Percentiles rank a stretch among this genome's conserved stretches.
Evolutionary conservation across 2,797 vertebrate species (phyloP).

Genomic region (Pempheris klunzingeri): DNA sequence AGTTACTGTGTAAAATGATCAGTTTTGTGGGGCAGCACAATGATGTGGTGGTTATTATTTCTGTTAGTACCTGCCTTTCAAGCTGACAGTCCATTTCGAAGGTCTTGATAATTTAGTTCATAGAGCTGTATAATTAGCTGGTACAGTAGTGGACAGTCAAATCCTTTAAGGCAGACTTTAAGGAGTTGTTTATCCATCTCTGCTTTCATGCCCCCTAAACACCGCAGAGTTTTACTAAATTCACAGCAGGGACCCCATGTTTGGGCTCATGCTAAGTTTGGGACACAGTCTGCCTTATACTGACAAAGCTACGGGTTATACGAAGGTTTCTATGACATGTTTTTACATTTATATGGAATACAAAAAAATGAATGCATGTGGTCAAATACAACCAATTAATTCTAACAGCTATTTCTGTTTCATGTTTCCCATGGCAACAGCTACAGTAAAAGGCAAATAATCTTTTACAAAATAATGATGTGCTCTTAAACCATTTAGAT

Average conservation of each 20-base stretch:
- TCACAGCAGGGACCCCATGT: background rate
- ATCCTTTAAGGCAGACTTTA: background rate
- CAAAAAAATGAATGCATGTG: background rate
- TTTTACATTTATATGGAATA: background rate
- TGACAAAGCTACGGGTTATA: background rate
- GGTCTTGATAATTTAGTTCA: too few species aligned
- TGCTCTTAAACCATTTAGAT: background rate
- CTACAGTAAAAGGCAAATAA: background rate
- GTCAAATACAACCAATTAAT: slow-evolving; percentile 13
- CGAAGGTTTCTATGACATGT: background rate
- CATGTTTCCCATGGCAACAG: slow-evolving; percentile 4
- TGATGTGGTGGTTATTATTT: too few species aligned
- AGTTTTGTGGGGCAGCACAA: too few species aligned
- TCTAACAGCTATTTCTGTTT: slow-evolving; percentile 8
- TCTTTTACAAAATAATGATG: background rate
- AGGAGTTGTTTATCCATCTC: background rate
- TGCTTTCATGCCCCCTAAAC: background rate
- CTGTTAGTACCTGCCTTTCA: too few species aligned
- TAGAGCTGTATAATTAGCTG: background rate
- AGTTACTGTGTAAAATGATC: background rate
- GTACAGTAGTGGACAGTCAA: background rate
- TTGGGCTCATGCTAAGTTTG: background rate
- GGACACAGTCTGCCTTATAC: background rate
- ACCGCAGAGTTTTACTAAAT: background rate
- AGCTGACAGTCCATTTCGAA: too few species aligned